These are phyloP conservation scores for Mohoua ochrocephala DNA, from an alignment of 2,113 vertebrate genomes.

Conservation along the genomic window DNA sequence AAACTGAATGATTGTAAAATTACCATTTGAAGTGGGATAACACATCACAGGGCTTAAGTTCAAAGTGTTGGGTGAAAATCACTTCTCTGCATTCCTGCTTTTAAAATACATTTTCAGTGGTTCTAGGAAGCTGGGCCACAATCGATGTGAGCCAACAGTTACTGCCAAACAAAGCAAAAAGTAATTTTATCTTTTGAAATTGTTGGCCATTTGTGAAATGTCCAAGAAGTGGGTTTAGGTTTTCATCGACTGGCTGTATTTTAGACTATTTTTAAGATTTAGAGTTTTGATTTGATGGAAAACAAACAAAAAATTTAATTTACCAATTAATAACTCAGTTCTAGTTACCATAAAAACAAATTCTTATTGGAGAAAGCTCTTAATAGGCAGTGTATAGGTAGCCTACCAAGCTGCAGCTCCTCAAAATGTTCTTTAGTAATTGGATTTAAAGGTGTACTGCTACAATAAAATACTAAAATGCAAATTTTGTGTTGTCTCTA, in stretches of 20 bases:
- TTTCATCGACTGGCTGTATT: neutral
- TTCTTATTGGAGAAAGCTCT: neutral
- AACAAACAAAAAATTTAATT: neutral
- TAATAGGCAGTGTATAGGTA: neutral
- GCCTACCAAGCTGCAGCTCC: neutral
- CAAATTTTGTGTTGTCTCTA: neutral
- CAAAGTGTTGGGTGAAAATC: neutral
- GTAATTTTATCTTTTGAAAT: neutral
- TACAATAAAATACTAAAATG: neutral
- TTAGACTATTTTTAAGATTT: neutral
- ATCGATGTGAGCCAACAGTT: neutral
- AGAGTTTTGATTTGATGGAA: neutral
- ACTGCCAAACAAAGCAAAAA: neutral
- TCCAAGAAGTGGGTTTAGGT: neutral
- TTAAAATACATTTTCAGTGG: neutral
- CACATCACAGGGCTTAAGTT: neutral
- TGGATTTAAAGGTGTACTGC: neutral
- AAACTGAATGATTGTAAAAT: neutral
- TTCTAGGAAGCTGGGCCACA: neutral
- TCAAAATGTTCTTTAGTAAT: neutral
- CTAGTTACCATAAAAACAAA: neutral
- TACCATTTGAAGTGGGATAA: neutral
- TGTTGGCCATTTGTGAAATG: neutral
- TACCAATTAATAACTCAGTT: neutral
- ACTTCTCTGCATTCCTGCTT: neutral